These are phyloP conservation scores for Pipistrellus kuhlii DNA, from an alignment of 2,797 vertebrate species.

Conservation along the genomic window DNA sequence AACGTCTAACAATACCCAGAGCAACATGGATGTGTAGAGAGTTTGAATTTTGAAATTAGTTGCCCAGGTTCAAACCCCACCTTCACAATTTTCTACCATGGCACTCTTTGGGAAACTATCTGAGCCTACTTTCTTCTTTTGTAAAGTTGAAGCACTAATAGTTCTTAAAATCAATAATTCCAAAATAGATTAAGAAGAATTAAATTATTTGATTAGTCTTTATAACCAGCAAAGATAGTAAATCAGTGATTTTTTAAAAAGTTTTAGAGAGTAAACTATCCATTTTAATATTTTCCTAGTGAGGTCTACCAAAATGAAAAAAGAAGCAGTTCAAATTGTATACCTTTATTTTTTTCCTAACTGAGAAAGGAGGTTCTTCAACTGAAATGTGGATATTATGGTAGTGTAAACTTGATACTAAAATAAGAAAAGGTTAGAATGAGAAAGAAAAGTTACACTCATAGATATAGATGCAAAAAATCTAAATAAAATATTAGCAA, in stretches of 20 bases:
- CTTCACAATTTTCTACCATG: not conserved
- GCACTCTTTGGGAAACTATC: not conserved
- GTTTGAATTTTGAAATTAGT: not conserved
- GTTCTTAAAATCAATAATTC: not conserved
- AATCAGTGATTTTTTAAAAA: not conserved
- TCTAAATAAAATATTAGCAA: not conserved
- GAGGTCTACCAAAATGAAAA: not conserved
- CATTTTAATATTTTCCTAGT: not conserved
- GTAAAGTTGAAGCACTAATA: not conserved
- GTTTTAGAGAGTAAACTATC: not conserved
- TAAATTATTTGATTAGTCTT: not conserved
- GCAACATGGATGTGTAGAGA: not conserved
- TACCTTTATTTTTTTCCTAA: not conserved
- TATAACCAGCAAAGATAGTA: not conserved
- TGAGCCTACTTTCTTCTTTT: not conserved
- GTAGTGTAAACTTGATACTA: not conserved
- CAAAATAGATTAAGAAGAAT: not conserved
- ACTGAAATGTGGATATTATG: not conserved
- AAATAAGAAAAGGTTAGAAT: not conserved
- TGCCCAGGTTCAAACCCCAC: not conserved
- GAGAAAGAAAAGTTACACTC: not conserved
- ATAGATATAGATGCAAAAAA: not conserved
- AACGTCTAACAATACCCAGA: not conserved
- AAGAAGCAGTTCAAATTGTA: not conserved
- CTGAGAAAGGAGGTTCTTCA: not conserved